Percentiles rank a stretch among this genome's conserved stretches.
Conservation (phyloP, 1,140 invertebrate species). For the Venustaconcha ellipsiformis region DNA sequence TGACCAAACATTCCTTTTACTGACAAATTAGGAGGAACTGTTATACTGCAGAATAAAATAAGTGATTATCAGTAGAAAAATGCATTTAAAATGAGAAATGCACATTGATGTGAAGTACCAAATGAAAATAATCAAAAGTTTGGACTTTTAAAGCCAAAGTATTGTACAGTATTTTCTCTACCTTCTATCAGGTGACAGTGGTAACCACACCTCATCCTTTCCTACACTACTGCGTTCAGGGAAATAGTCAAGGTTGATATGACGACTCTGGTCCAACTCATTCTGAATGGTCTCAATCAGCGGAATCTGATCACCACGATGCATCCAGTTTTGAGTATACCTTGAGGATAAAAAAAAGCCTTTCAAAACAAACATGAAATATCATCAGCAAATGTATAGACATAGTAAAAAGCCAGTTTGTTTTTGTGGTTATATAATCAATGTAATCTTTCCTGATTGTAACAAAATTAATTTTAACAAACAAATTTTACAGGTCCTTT, state of each 20-base stretch:
- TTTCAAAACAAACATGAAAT: background rate
- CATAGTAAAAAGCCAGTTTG: no score
- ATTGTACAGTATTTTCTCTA: constrained; percentile 9
- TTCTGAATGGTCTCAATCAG: constrained; percentile 44
- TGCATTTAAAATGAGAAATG: no score
- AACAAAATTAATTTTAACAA: no score
- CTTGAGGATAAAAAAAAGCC: constrained; percentile 6
- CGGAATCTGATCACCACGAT: constrained; percentile 41
- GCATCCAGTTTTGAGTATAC: constrained; percentile 53
- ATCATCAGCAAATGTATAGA: background rate
- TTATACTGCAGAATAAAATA: background rate
- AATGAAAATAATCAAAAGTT: no score
- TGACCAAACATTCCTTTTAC: background rate
- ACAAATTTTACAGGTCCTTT: no score
- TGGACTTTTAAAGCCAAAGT: no score
- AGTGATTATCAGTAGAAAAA: no score
- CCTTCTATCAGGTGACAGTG: constrained; percentile 57
- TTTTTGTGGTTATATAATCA: no score
- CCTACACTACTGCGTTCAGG: constrained; percentile 43
- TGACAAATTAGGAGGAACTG: background rate
- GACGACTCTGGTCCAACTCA: constrained; percentile 28
- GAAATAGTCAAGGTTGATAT: constrained; percentile 19
- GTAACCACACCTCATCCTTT: constrained; percentile 50
- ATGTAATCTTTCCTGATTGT: no score
- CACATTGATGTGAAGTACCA: no score